phyloP scores from a whole-genome alignment of 2,888 invertebrate genomes.

The Auanema sp. region DNA sequence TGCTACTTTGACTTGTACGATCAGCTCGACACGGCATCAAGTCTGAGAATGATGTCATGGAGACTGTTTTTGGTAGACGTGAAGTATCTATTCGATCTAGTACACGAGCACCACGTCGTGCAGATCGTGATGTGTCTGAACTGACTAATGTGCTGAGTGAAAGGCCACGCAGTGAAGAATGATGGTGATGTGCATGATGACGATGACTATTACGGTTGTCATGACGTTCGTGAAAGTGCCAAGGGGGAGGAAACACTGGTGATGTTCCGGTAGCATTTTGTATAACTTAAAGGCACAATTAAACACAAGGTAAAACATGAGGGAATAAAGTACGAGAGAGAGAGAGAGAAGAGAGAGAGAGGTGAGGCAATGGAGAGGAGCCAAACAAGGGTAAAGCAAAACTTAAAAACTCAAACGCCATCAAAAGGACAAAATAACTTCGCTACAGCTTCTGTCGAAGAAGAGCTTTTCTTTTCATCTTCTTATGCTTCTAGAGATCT shows the following conservation, averaged over 20 bases:
- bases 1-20: not conserved
- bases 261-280: no score
- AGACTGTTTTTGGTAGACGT: not conserved
- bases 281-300: no score
- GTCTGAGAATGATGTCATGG: not conserved
- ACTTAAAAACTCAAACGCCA: not conserved
- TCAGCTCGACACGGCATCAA: not conserved
- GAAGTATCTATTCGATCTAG: constrained; percentile 5
- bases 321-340: no score
- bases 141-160: no score
- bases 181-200: not conserved
- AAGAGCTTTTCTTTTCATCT: not conserved
- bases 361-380: not conserved
- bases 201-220: constrained; percentile 3
- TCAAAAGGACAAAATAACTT: not conserved
- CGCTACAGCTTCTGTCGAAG: not conserved
- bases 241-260: constrained; percentile 4
- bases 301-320: no score
- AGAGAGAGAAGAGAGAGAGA: no score
- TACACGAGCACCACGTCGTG: not conserved
- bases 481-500: not conserved
- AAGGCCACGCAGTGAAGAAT: no score
- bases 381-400: not conserved
- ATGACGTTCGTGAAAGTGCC: not conserved
- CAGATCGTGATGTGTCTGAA: no score